These are phyloP conservation scores for Centropus bengalensis DNA, from an alignment of 2,113 vertebrate genomes.

Conservation along the genomic window DNA sequence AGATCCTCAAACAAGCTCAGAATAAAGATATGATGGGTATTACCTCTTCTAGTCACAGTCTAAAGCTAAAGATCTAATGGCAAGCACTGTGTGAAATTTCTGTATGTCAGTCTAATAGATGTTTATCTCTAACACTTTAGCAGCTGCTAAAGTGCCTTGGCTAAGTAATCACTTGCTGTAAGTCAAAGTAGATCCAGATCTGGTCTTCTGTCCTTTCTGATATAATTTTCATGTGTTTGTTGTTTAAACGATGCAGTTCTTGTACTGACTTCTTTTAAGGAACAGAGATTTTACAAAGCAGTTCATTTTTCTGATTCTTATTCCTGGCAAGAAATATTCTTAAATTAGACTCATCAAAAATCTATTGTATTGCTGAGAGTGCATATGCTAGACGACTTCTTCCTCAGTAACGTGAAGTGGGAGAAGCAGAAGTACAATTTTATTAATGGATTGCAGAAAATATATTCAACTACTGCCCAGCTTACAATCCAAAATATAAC, in stretches of 20 bases:
- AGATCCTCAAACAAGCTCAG: neutral
- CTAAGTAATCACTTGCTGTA: neutral
- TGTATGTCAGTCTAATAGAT: neutral
- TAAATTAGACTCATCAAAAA: conserved; percentile 15
- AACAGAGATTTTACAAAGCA: neutral
- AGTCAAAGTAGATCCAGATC: neutral
- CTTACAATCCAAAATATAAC: neutral
- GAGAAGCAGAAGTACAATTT: neutral
- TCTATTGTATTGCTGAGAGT: neutral
- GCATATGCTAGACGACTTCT: neutral
- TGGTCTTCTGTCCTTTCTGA: neutral
- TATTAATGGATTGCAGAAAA: neutral
- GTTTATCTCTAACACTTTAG: neutral
- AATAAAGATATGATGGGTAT: neutral
- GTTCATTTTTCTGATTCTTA: neutral
- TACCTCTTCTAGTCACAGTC: neutral
- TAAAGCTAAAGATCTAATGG: neutral
- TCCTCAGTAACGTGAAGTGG: neutral
- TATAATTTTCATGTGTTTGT: neutral
- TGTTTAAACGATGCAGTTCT: neutral
- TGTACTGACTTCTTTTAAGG: neutral
- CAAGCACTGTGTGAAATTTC: neutral
- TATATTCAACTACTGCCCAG: neutral
- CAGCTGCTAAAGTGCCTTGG: neutral
- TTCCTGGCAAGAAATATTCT: neutral